phyloP scores from a whole-genome alignment of 2,797 vertebrate genomes.

The Poeciliopsis gracilis region DNA sequence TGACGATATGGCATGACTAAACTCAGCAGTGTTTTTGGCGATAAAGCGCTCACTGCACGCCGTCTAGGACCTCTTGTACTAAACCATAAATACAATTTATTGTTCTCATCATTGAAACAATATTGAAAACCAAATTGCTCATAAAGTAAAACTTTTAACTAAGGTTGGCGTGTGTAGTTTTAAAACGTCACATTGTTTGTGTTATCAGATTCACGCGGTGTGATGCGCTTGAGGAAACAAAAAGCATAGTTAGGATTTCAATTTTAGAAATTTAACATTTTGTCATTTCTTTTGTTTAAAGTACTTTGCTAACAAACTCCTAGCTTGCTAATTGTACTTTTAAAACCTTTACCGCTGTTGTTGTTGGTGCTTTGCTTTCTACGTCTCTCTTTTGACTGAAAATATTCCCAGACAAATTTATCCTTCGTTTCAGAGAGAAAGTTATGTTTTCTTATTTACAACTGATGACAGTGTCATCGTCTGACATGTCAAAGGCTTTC shows the following conservation, averaged over 20 bases:
- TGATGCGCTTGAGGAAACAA: background rate
- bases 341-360: background rate
- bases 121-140: background rate
- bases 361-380: background rate
- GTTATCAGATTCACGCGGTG: background rate
- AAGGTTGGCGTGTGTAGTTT: background rate
- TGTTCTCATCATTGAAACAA: background rate
- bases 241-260: background rate
- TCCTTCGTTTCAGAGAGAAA: background rate
- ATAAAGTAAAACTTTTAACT: background rate
- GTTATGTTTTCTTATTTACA: background rate
- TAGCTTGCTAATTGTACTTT: background rate
- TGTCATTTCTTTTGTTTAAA: background rate
- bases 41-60: background rate
- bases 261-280: background rate
- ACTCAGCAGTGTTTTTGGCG: background rate
- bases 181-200: background rate
- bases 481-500: background rate
- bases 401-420: background rate
- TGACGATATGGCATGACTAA: background rate
- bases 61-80: background rate
- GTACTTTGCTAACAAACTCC: background rate
- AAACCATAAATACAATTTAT: background rate
- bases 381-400: background rate
- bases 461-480: background rate